Evolutionary conservation across 2,113 vertebrate genomes (phyloP).

Genomic region (Larimichthys crocea): DNA sequence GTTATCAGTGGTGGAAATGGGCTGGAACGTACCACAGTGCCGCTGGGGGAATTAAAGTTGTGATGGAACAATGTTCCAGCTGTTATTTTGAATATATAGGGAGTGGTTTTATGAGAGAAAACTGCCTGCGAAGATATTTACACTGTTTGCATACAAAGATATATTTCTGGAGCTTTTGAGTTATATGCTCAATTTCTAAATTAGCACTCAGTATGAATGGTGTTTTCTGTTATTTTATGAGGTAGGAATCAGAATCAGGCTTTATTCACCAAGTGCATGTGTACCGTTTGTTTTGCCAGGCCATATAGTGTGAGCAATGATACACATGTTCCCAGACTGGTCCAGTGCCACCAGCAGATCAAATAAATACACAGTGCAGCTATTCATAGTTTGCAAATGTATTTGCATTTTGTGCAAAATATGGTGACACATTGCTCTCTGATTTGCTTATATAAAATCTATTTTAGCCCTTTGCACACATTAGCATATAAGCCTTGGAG

Average conservation of each 20-base stretch:
- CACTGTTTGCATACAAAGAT: neutral
- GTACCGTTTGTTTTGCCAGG: neutral
- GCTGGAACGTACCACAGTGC: neutral
- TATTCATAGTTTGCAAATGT: neutral
- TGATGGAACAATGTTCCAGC: conserved; percentile 13
- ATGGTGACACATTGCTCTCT: too few relatives aligned
- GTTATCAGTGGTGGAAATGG: conserved; percentile 49
- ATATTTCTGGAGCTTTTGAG: too few relatives aligned
- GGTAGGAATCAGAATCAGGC: neutral
- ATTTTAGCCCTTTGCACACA: too few relatives aligned
- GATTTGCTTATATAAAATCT: too few relatives aligned
- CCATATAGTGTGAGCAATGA: too few relatives aligned
- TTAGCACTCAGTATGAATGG: neutral
- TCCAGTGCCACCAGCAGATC: neutral
- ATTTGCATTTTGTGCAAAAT: neutral
- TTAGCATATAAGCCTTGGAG: too few relatives aligned
- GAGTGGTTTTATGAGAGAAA: neutral
- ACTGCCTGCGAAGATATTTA: conserved; percentile 3
- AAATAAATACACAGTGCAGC: neutral
- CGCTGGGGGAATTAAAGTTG: conserved; percentile 10
- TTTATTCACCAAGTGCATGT: neutral
- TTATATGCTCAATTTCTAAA: too few relatives aligned
- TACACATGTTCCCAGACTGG: too few relatives aligned
- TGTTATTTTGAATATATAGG: neutral
- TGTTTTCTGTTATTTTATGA: neutral